These are phyloP conservation scores for Drosophila parabipectinata DNA, from an alignment of 1,140 invertebrate species.

Conservation along the genomic window DNA sequence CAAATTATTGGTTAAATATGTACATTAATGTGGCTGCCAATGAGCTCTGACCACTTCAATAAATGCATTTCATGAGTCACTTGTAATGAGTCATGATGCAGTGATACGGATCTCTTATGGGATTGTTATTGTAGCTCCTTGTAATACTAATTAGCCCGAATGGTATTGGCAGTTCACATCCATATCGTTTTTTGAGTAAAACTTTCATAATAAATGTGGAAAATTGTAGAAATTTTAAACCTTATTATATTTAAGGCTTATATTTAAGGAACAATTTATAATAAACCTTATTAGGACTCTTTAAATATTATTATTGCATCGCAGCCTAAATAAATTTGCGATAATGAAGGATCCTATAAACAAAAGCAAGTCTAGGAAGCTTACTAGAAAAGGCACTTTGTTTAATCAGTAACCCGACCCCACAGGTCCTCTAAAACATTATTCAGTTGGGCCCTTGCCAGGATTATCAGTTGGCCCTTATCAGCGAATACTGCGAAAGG, in stretches of 20 bases:
- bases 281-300: too few species aligned
- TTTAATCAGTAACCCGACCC: conserved; percentile 1
- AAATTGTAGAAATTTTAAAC: too few species aligned
- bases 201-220: not conserved
- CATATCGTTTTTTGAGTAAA: not conserved
- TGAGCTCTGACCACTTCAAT: not conserved
- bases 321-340: not conserved
- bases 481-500: conserved; percentile 14
- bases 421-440: conserved; percentile 20
- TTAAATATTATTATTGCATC: not conserved
- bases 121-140: not conserved
- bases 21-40: not conserved
- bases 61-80: not conserved
- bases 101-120: not conserved
- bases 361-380: not conserved
- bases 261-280: too few species aligned
- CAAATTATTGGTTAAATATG: conserved; percentile 20
- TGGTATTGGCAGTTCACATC: not conserved
- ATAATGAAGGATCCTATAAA: not conserved
- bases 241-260: too few species aligned
- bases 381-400: not conserved
- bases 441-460: conserved; percentile 25
- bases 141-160: not conserved
- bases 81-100: not conserved
- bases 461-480: conserved; percentile 27